These are phyloP conservation scores for Lytechinus variegatus DNA, from an alignment of 35 echinoderm and acorn worm species.

Conservation along the genomic window DNA sequence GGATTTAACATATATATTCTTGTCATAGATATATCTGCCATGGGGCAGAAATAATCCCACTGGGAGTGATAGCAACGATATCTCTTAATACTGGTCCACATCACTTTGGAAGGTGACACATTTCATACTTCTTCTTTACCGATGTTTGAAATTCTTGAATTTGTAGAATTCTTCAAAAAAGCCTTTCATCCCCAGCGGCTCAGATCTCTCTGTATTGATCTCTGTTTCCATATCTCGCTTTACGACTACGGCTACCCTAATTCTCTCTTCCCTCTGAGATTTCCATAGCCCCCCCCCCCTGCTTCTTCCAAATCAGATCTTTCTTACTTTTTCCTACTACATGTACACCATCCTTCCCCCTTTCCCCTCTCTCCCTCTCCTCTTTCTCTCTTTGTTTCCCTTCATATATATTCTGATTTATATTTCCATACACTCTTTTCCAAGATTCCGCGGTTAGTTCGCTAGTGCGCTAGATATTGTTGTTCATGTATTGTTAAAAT, in stretches of 20 bases:
- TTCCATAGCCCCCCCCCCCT: too few species aligned
- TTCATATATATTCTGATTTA: not conserved
- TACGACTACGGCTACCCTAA: not conserved
- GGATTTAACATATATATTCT: constrained; percentile 9
- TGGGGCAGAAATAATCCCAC: not conserved
- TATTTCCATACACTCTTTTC: too few species aligned
- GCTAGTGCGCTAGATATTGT: too few species aligned
- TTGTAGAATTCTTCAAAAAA: not conserved
- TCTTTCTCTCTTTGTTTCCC: not conserved
- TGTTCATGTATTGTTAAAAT: too few species aligned
- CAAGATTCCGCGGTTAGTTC: too few species aligned
- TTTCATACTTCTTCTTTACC: not conserved
- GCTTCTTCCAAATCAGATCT: not conserved
- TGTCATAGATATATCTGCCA: not conserved
- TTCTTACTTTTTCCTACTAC: not conserved
- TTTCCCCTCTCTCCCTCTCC: too few species aligned
- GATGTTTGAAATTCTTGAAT: not conserved
- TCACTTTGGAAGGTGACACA: not conserved
- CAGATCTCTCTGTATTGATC: not conserved
- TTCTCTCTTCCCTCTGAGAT: not conserved
- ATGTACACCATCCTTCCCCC: not conserved
- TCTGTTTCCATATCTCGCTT: not conserved
- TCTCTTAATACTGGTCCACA: not conserved
- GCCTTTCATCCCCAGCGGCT: not conserved
- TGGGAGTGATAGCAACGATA: not conserved